phyloP scores from a whole-genome alignment of 2,888 invertebrate species.

The Glaucopsyche alexis region DNA sequence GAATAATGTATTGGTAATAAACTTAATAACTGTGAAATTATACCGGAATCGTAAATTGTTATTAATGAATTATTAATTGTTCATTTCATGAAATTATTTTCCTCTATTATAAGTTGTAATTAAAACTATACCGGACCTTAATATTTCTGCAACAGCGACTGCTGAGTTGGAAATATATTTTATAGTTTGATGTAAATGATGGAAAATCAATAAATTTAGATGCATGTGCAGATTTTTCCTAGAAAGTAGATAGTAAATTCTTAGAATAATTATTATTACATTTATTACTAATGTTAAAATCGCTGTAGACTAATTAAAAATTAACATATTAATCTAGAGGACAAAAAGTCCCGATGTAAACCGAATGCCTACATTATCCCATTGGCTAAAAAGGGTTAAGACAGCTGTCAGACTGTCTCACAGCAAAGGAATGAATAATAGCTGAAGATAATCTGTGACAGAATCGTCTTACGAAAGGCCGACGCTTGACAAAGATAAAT shows the following conservation, averaged over 20 bases:
- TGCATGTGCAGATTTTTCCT: no score
- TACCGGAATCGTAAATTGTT: not conserved
- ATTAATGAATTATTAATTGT: slow-evolving; percentile 6
- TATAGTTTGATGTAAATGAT: no score
- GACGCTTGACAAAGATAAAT: slow-evolving; percentile 75
- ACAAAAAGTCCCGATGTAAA: slow-evolving; percentile 41
- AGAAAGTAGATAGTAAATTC: no score
- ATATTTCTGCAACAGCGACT: no score
- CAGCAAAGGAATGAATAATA: slow-evolving; percentile 75
- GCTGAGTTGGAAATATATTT: no score
- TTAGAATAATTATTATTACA: not conserved
- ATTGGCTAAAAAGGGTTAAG: slow-evolving; percentile 79
- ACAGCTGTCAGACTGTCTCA: slow-evolving; percentile 71
- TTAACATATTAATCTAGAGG: slow-evolving; percentile 36
- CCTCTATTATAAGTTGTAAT: not conserved
- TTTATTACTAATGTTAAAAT: not conserved
- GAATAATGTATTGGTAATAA: slow-evolving; percentile 16
- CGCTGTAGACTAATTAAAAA: not conserved
- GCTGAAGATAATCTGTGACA: slow-evolving; percentile 75
- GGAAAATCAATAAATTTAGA: no score
- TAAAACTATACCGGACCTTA: not conserved
- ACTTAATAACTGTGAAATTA: slow-evolving; percentile 13
- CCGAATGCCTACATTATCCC: slow-evolving; percentile 53
- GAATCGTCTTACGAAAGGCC: slow-evolving; percentile 75
- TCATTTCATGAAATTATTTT: not conserved